These are phyloP conservation scores for Rotaria sp. DNA, from an alignment of 2,888 invertebrate genomes.

Conservation along the genomic window DNA sequence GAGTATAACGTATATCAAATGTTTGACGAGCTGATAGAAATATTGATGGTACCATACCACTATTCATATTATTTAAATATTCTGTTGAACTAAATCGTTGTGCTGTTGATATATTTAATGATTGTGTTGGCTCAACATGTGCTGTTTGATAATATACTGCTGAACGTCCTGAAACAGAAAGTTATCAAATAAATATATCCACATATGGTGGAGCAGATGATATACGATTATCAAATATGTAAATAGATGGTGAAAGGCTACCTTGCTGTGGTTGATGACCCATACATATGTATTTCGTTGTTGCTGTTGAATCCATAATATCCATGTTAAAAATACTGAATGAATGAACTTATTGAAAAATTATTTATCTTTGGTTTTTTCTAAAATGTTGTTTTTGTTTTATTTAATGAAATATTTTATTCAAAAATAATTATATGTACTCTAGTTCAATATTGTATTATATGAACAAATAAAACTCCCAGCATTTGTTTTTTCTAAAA, in stretches of 20 bases:
- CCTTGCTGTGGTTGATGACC: slow-evolving; percentile 33
- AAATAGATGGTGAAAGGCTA: slow-evolving; percentile 31
- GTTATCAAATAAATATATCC: slow-evolving; percentile 28
- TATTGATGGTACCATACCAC: slow-evolving; percentile 50
- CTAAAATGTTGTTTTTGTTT: too few species aligned
- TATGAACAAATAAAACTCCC: too few species aligned
- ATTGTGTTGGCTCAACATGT: slow-evolving; percentile 31
- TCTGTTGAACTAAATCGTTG: slow-evolving; percentile 30
- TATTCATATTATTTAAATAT: slow-evolving; percentile 35
- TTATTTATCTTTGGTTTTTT: too few species aligned
- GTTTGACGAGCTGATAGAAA: slow-evolving; percentile 55
- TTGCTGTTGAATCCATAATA: slow-evolving; percentile 34
- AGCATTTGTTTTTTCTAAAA: too few species aligned
- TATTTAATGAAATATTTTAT: too few species aligned
- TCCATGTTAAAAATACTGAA: slow-evolving; percentile 31
- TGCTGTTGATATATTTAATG: background rate
- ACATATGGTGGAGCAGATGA: slow-evolving; percentile 35
- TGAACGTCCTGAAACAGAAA: slow-evolving; percentile 34
- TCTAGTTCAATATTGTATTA: too few species aligned
- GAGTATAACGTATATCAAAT: slow-evolving; percentile 76
- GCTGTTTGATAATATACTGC: slow-evolving; percentile 35
- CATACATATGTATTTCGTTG: slow-evolving; percentile 36
- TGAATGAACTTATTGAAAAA: too few species aligned
- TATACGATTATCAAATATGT: slow-evolving; percentile 29
- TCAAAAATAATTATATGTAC: too few species aligned